Evolutionary conservation across 2,888 invertebrate genomes (phyloP), one percentile per base, ranked within the genome.

Genomic region (Neuroscelio doddi): DNA sequence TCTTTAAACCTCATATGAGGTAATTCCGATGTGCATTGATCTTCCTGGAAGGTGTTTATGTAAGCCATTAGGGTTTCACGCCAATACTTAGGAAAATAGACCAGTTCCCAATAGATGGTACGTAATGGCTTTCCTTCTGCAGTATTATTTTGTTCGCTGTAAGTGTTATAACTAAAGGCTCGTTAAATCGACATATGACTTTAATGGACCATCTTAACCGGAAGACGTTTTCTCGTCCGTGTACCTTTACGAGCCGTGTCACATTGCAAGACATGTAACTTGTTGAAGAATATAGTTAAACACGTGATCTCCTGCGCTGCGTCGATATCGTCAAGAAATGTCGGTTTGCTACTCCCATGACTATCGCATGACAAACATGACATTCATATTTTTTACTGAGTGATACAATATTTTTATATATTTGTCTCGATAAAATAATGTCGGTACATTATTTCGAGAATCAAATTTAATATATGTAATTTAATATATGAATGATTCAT

Each of bases 161-260:
- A 63, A 49, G 64, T 65, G 69, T 57, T 64, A 63, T 63, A 49
- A 66, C 65, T 63, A 52, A 58, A 47, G 58, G 64, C 64, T 72
- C 70, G 70, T 74, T 70, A 73, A 73, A 70, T 65, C 51, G 65
- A 64, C 51, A 42, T 44, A 61, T 62, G 61, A 63, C 64, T 69
- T 70, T 73, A 70, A 74, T 67, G 69, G 63, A 49, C 50, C 68
- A 62, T 45, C 59, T 52, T 52, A 50, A 70, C 65, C 69, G 67
- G 69, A 68, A 70, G 62, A 69, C 44, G 38, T 46, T 42, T 41
- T 42, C 36, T 32, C 34, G 29, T 51, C 45, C 38, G 51, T 38
- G 17, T 21, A 21, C 41, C 44, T 45, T 44, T 61, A 49, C 29
- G 42, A 26, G 29, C 39, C 29, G 38, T 27, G 17, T 44, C 44